Evolutionary conservation across 1,140 invertebrate species (phyloP).

Genomic region (Tetramorium alpestre): DNA sequence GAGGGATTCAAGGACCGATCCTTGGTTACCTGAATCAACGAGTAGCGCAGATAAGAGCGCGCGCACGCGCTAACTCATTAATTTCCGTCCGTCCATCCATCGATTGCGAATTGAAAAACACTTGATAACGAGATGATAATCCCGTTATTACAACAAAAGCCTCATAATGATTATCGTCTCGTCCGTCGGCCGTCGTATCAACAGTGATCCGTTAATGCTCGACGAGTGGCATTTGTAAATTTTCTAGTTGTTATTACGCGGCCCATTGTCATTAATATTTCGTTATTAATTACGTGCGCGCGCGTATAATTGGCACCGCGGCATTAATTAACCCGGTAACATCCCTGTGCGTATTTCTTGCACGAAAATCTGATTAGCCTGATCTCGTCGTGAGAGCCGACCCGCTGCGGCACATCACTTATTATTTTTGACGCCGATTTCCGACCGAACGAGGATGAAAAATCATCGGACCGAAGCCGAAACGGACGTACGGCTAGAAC

Average conservation of each 20-base stretch:
- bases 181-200: constrained; percentile 33
- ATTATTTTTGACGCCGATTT: constrained; percentile 68
- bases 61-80: constrained; percentile 45
- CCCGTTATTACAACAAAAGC: constrained; percentile 58
- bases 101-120: constrained; percentile 57
- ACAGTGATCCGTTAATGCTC: constrained; percentile 64
- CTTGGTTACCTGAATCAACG: constrained; percentile 59
- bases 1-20: constrained; percentile 31
- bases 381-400: constrained; percentile 4
- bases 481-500: constrained; percentile 53
- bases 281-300: constrained; percentile 61
- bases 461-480: constrained; percentile 60
- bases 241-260: constrained; percentile 53
- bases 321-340: constrained; percentile 26
- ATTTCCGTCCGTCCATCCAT: constrained; percentile 22
- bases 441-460: constrained; percentile 54
- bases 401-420: constrained; percentile 5
- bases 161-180: constrained; percentile 60
- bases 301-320: constrained; percentile 46
- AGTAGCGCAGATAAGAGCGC: constrained; percentile 48
- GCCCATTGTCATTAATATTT: constrained; percentile 66
- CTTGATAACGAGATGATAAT: constrained; percentile 61
- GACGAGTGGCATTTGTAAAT: constrained; percentile 58
- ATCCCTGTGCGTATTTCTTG: constrained; percentile 31
- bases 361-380: constrained; percentile 32